phyloP scores from a whole-genome alignment of 1,140 invertebrate genomes.

The Trichoplusia ni region DNA sequence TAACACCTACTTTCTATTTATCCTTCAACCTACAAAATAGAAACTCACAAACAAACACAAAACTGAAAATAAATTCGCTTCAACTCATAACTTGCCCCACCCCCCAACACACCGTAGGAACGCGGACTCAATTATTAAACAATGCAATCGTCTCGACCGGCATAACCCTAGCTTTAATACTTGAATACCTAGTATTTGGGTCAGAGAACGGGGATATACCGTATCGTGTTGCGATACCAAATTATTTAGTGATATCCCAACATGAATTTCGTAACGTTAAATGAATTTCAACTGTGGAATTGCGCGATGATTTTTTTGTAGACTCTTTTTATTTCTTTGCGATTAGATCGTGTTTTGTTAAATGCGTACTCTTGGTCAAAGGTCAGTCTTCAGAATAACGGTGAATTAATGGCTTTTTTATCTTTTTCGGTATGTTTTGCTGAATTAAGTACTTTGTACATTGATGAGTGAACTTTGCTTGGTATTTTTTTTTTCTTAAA shows the following conservation, averaged over 20 bases:
- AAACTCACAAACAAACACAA: neutral
- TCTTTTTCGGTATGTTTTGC: too few relatives aligned
- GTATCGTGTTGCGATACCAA: constrained; percentile 17
- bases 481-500: too few relatives aligned
- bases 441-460: too few relatives aligned
- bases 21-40: neutral
- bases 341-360: constrained; percentile 22
- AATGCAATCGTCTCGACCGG: constrained; percentile 66
- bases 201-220: constrained; percentile 52
- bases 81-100: constrained; percentile 3
- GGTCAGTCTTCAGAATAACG: too few relatives aligned
- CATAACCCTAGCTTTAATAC: constrained; percentile 72
- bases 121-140: constrained; percentile 75
- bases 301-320: constrained; percentile 1
- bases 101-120: constrained; percentile 55
- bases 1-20: too few relatives aligned
- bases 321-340: neutral
- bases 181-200: constrained; percentile 75
- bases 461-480: too few relatives aligned
- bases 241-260: constrained; percentile 38
- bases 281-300: constrained; percentile 3
- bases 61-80: constrained; percentile 1
- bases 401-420: too few relatives aligned
- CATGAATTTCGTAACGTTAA: constrained; percentile 29
- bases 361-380: too few relatives aligned